Percentiles rank a stretch among this genome's conserved stretches.
These are phyloP conservation scores for Hermatobates lingyangjiaoensis DNA, from an alignment of 1,140 invertebrate species.

Conservation along the genomic window DNA sequence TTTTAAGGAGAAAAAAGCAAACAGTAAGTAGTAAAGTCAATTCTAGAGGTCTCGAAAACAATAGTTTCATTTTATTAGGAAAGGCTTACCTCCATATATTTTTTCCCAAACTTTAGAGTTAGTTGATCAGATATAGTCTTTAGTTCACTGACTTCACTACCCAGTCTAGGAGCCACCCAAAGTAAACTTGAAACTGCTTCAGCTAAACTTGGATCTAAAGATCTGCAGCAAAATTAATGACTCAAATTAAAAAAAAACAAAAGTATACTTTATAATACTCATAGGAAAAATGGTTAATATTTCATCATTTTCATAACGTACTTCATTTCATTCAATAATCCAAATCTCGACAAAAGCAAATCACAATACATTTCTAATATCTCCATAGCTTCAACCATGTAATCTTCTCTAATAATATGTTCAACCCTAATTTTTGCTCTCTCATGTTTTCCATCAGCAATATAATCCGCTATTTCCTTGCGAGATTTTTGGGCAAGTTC, in stretches of 20 bases:
- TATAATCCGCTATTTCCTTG: slow-evolving; percentile 94
- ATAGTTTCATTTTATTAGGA: no score
- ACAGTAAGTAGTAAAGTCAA: no score
- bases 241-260: slow-evolving; percentile 1
- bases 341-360: slow-evolving; percentile 88
- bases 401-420: slow-evolving; percentile 96
- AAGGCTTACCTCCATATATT: slow-evolving; percentile 56
- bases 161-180: slow-evolving; percentile 84
- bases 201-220: slow-evolving; percentile 81
- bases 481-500: slow-evolving; percentile 88
- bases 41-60: no score
- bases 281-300: background rate
- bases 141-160: slow-evolving; percentile 69
- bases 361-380: slow-evolving; percentile 99
- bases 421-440: slow-evolving; percentile 91
- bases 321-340: slow-evolving; percentile 93
- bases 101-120: slow-evolving; percentile 81
- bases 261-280: background rate
- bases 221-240: slow-evolving; percentile 29
- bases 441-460: slow-evolving; percentile 75
- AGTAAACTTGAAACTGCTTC: slow-evolving; percentile 92
- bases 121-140: slow-evolving; percentile 83
- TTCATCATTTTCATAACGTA: no score
- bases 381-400: slow-evolving; percentile 98
- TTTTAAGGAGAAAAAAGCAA: no score